Conservation (phyloP, 2,888 invertebrate genomes). For the Yponomeuta cagnagella region DNA sequence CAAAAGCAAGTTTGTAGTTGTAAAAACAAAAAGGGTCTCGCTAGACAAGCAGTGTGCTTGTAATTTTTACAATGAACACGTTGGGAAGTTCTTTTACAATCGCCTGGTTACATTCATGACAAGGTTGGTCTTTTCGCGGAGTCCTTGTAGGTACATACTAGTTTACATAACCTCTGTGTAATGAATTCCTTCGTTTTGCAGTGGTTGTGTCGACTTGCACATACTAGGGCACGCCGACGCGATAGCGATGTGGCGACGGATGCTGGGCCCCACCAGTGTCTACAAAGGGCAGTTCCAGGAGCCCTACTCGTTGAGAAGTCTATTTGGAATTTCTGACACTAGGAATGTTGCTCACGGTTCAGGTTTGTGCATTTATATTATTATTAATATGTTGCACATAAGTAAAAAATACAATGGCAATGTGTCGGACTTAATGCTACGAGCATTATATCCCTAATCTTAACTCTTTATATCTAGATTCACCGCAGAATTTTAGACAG, state of each 20-base stretch:
- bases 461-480: background rate
- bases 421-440: too few species aligned
- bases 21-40: slow-evolving; percentile 79
- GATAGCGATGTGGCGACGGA: slow-evolving; percentile 84
- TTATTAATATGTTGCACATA: too few species aligned
- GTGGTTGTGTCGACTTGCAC: slow-evolving; percentile 89
- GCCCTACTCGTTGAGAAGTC: slow-evolving; percentile 87
- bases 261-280: slow-evolving; percentile 95
- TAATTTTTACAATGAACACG: slow-evolving; percentile 89
- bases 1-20: slow-evolving; percentile 81
- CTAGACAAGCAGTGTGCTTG: slow-evolving; percentile 80
- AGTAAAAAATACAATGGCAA: too few species aligned
- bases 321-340: slow-evolving; percentile 94
- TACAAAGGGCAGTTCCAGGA: slow-evolving; percentile 85
- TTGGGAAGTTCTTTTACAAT: slow-evolving; percentile 88
- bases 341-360: slow-evolving; percentile 97
- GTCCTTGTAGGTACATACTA: background rate
- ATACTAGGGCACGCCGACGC: slow-evolving; percentile 86
- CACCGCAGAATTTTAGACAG: too few species aligned
- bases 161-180: background rate
- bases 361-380: slow-evolving; percentile 68
- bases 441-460: background rate
- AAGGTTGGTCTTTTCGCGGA: slow-evolving; percentile 69
- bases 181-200: slow-evolving; percentile 43
- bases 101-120: slow-evolving; percentile 88